Percentiles rank a stretch among this genome's conserved stretches.
phyloP scores from a whole-genome alignment of 1,140 invertebrate species.

The Pinna nobilis region DNA sequence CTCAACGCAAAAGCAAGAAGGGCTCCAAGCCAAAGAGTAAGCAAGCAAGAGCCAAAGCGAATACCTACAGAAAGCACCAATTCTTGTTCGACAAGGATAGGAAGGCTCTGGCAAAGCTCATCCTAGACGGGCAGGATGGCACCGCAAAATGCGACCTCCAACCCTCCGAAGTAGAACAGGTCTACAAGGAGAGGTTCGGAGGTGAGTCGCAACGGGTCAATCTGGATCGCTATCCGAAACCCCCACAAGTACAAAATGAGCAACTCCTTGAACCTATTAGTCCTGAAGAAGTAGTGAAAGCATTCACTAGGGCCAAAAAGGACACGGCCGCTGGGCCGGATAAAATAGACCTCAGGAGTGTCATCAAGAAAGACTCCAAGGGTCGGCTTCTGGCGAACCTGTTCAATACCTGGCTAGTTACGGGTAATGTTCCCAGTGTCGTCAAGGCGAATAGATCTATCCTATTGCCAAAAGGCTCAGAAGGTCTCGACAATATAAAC shows the following conservation, averaged over 20 bases:
- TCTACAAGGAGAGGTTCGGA: slow-evolving; percentile 22
- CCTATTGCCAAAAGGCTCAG: slow-evolving; percentile 48
- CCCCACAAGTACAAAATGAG: slow-evolving; percentile 12
- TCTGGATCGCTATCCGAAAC: slow-evolving; percentile 1
- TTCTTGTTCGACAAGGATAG: neutral
- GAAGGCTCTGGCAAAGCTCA: neutral
- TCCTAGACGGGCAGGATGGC: slow-evolving; percentile 12
- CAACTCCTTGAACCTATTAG: slow-evolving; percentile 19
- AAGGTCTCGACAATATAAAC: slow-evolving; percentile 29
- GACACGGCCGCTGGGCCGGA: slow-evolving; percentile 38
- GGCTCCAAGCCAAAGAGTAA: neutral
- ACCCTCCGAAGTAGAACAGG: neutral
- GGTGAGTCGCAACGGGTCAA: slow-evolving; percentile 26
- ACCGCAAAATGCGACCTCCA: slow-evolving; percentile 3
- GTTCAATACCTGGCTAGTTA: slow-evolving; percentile 33
- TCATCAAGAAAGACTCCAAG: neutral
- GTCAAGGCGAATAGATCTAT: slow-evolving; percentile 40
- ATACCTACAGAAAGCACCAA: slow-evolving; percentile 3
- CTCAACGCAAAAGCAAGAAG: neutral
- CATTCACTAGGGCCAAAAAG: slow-evolving; percentile 24
- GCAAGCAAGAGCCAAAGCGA: neutral
- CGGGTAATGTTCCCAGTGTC: slow-evolving; percentile 11
- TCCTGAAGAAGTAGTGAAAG: slow-evolving; percentile 6
- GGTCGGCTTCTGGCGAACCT: slow-evolving; percentile 19
- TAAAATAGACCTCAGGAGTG: neutral